Evolutionary conservation across 2,888 invertebrate species (phyloP), one percentile per base, ranked within the genome.

Genomic region (Nomada goodeniana): DNA sequence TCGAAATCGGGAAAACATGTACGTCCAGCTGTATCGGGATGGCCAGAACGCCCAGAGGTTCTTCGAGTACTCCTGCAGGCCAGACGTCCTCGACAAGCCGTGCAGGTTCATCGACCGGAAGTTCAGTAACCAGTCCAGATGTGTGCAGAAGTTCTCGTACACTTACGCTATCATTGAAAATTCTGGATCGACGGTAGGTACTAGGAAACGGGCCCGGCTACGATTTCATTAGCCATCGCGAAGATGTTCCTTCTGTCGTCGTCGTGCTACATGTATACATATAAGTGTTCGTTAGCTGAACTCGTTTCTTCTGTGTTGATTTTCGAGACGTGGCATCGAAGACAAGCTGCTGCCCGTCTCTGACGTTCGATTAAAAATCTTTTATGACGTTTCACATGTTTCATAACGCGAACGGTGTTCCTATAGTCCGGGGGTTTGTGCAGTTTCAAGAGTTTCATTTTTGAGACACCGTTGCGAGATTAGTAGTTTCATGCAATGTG

Each of bases 111-210:
- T 97, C 90, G 96, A 97, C 93, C 95, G 95, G n/a, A 95, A 96
- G 80, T 94, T 96, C 69, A 95, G 95, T 93, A 95, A 95, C 90
- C 95, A 96, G 84, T 97, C 97, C n/a, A 95, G 95, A 90, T 98
- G 98, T 94, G 96, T 97, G 64, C 98, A 98, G 93, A 96, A 96
- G 93, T 97, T 96, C 93, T 96, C 97, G 64, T 98, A 96, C 92
- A 96, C 97, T 4, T 98, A 98, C 94, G 98, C 98, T 74, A 95
- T 98, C 87, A 96, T 98, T 76, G 95, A 96, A 88, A 96, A 96
- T 91, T 94, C 94, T 83, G 94, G 68, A 81, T 65, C 69, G 68
- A 77, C 76, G 83, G 88, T 88, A 83, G 11, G 59, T 9, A 10
- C 2, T 26, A 7, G 10, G 20, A 59, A 59, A 59, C 36, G 18